Conservation (phyloP, 2,888 invertebrate genomes). For the Creontiades dilutus region DNA sequence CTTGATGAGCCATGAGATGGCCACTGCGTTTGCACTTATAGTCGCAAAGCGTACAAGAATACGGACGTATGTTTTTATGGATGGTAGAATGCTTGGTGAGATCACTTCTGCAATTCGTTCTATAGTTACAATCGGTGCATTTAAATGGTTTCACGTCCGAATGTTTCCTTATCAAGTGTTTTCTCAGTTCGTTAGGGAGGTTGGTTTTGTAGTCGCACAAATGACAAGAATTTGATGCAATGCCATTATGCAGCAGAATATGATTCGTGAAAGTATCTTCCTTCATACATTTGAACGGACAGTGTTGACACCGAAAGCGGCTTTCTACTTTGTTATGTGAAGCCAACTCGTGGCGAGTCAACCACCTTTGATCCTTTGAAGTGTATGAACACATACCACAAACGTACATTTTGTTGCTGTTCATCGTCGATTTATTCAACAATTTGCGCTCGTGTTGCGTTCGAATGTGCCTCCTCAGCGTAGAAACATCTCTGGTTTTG, state of each 20-base stretch:
- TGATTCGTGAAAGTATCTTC: slow-evolving; percentile 3
- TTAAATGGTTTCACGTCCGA: neutral
- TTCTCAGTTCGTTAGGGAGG: neutral
- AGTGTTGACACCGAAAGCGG: slow-evolving; percentile 12
- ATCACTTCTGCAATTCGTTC: slow-evolving; percentile 11
- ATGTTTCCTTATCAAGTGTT: slow-evolving; percentile 28
- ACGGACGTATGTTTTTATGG: slow-evolving; percentile 39
- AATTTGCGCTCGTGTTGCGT: neutral
- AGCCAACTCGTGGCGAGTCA: neutral
- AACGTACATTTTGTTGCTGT: neutral
- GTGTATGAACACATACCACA: neutral
- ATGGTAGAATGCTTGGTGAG: slow-evolving; percentile 21
- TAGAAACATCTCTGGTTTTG: slow-evolving; percentile 17
- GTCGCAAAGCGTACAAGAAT: slow-evolving; percentile 28
- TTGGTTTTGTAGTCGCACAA: slow-evolving; percentile 44
- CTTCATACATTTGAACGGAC: neutral
- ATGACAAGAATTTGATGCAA: neutral
- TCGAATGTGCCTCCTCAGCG: slow-evolving; percentile 2
- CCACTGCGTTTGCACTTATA: slow-evolving; percentile 21
- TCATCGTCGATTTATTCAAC: neutral
- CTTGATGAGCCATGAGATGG: slow-evolving; percentile 8
- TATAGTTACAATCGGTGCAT: slow-evolving; percentile 43
- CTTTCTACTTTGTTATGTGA: neutral
- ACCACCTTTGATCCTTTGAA: neutral
- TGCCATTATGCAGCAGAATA: slow-evolving; percentile 28